These are phyloP conservation scores for Albula goreensis DNA, from an alignment of 2,113 vertebrate species.

Conservation along the genomic window DNA sequence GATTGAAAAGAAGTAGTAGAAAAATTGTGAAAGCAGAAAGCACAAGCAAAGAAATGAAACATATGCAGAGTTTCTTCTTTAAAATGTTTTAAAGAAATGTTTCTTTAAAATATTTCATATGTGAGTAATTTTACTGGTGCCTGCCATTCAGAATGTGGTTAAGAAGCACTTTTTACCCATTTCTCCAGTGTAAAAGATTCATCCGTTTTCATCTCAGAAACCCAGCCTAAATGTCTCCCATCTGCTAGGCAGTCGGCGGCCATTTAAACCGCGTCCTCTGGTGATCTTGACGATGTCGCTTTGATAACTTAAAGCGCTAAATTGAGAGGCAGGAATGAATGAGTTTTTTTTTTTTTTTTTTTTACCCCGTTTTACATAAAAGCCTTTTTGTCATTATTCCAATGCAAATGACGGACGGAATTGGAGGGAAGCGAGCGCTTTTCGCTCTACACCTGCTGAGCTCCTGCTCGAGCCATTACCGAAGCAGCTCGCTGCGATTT, in stretches of 20 bases:
- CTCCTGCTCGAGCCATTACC: not conserved
- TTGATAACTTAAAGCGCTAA: not conserved
- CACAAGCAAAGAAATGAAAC: too few species aligned
- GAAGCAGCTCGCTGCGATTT: not conserved
- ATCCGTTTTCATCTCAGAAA: too few species aligned
- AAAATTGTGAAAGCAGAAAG: too few species aligned
- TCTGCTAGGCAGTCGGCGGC: not conserved
- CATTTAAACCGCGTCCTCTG: not conserved
- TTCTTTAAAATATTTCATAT: too few species aligned
- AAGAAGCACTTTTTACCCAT: not conserved
- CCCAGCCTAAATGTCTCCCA: not conserved
- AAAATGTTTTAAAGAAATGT: too few species aligned
- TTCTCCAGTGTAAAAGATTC: too few species aligned
- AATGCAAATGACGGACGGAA: not conserved
- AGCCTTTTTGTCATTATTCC: conserved; percentile 17
- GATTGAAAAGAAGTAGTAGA: too few species aligned
- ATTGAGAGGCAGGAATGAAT: not conserved
- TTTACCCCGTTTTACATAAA: conserved; percentile 22
- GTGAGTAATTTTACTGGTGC: not conserved
- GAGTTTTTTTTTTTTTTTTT: conserved; percentile 8
- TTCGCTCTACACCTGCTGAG: not conserved
- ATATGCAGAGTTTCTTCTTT: too few species aligned
- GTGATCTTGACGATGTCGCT: not conserved
- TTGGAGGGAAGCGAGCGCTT: not conserved
- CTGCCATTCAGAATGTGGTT: not conserved